A percentile compares a stretch with the other conserved stretches of the same genome.
These are phyloP conservation scores for Platalea minor DNA, from an alignment of 2,797 vertebrate species.

Conservation along the genomic window DNA sequence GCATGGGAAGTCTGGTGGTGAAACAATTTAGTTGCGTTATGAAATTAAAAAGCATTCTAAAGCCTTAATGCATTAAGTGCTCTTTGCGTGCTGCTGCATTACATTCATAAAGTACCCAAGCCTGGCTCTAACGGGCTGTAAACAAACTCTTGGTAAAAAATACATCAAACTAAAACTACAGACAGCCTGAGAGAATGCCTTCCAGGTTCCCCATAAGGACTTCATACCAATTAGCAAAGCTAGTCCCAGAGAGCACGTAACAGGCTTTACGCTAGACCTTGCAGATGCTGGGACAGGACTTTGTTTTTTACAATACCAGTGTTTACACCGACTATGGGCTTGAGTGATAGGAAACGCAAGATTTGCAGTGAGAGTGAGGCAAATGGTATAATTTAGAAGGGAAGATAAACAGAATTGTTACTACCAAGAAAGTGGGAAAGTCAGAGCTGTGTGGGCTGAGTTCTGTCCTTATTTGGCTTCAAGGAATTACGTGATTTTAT, in stretches of 20 bases:
- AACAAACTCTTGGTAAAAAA: not conserved
- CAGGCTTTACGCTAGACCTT: not conserved
- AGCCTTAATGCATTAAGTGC: not conserved
- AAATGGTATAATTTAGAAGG: not conserved
- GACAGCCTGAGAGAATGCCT: not conserved
- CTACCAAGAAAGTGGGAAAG: conserved; percentile 20
- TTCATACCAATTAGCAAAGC: not conserved
- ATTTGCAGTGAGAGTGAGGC: not conserved
- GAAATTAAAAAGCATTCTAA: conserved; percentile 11
- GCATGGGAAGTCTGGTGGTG: not conserved
- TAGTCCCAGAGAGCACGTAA: not conserved
- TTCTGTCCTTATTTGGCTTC: conserved; percentile 59
- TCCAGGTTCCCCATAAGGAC: not conserved
- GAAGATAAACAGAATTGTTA: not conserved
- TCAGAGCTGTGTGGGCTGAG: conserved; percentile 2
- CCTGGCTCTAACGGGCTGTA: not conserved
- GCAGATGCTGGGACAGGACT: not conserved
- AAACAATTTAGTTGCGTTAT: not conserved
- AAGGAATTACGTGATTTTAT: conserved; percentile 46
- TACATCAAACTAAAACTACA: not conserved
- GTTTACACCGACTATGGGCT: not conserved
- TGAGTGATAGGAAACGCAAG: not conserved
- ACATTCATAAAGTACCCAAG: not conserved
- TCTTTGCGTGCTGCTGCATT: not conserved
- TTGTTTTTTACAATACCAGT: not conserved